Conservation (phyloP, 35 echinoderm and acorn worm genomes). For the Heliocidaris erythrogramma region DNA sequence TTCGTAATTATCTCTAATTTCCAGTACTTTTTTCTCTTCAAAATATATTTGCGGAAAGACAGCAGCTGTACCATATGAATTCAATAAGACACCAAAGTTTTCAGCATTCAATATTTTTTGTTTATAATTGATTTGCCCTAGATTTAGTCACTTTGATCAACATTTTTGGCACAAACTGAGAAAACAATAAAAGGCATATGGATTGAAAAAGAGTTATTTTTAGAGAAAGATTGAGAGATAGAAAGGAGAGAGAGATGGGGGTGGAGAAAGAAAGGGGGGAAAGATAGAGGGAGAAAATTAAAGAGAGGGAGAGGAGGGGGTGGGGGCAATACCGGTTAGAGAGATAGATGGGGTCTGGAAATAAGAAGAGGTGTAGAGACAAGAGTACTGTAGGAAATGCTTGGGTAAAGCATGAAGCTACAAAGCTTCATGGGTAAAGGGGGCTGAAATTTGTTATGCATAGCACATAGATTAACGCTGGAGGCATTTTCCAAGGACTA, state of each 20-base stretch:
- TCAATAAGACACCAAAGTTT: too few species aligned
- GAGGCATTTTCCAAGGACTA: neutral
- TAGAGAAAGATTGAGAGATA: neutral
- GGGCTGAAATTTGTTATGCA: neutral
- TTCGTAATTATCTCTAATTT: neutral
- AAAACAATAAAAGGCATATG: too few species aligned
- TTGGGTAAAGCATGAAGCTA: neutral
- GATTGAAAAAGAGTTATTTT: neutral
- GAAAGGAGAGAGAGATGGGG: neutral
- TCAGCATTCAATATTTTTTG: too few species aligned
- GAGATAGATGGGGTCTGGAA: too few species aligned
- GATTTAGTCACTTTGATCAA: too few species aligned
- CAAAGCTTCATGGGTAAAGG: neutral
- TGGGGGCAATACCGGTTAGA: too few species aligned
- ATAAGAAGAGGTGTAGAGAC: too few species aligned
- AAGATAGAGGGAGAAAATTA: too few species aligned
- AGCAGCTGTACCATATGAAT: too few species aligned
- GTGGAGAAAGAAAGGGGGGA: neutral
- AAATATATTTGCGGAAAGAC: neutral
- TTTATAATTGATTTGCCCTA: too few species aligned
- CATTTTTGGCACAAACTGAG: too few species aligned
- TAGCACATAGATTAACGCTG: neutral
- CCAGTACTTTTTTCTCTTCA: neutral
- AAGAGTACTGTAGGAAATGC: too few species aligned
- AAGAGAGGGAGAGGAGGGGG: neutral